These are phyloP conservation scores for Hesperophylax magnus DNA, from an alignment of 1,140 invertebrate genomes.

Conservation along the genomic window DNA sequence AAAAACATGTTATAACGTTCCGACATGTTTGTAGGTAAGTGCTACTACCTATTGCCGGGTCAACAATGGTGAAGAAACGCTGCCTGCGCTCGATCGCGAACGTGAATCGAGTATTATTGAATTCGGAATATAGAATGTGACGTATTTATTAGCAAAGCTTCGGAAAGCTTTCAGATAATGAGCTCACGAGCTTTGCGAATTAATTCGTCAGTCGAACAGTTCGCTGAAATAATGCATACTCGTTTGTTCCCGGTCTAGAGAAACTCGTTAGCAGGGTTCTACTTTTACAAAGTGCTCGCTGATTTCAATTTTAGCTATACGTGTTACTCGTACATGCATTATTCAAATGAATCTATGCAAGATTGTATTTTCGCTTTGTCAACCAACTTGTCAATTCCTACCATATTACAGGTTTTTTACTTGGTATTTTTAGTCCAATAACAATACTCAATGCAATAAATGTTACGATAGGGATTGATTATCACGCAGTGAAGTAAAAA, in stretches of 20 bases:
- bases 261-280: not conserved
- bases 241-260: not conserved
- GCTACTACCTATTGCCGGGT: too few relatives aligned
- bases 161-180: constrained; percentile 31
- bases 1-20: too few relatives aligned
- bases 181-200: constrained; percentile 29
- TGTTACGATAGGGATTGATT: too few relatives aligned
- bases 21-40: too few relatives aligned
- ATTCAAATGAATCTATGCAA: too few relatives aligned
- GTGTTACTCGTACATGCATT: not conserved
- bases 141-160: constrained; percentile 24
- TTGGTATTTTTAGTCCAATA: too few relatives aligned
- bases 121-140: constrained; percentile 29
- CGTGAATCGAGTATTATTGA: constrained; percentile 30
- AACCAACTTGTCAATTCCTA: too few relatives aligned
- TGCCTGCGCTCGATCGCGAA: not conserved
- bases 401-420: too few relatives aligned
- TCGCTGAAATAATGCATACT: not conserved
- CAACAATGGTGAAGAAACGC: too few relatives aligned
- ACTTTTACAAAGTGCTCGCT: not conserved
- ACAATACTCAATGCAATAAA: too few relatives aligned
- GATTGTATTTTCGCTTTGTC: too few relatives aligned
- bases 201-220: constrained; percentile 16
- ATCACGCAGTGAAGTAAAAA: too few relatives aligned
- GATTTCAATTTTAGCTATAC: not conserved